phyloP scores from a whole-genome alignment of 2,888 invertebrate species.

The Venusia cambrica region DNA sequence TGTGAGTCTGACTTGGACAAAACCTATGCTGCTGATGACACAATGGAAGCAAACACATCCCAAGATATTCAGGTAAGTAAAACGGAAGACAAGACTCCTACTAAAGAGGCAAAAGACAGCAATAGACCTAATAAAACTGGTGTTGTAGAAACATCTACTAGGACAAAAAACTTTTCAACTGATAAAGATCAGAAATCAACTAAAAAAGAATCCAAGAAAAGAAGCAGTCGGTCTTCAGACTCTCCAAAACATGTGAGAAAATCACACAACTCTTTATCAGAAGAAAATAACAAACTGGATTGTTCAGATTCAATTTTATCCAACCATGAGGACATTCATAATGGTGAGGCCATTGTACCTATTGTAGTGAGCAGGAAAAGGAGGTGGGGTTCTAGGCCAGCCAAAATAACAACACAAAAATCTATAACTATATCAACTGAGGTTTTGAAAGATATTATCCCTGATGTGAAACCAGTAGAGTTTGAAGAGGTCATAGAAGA shows the following conservation, averaged over 20 bases:
- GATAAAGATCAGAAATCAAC: conserved; percentile 33
- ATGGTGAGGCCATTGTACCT: conserved; percentile 51
- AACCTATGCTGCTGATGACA: conserved; percentile 34
- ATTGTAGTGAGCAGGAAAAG: conserved; percentile 62
- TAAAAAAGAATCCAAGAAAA: conserved; percentile 19
- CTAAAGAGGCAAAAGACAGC: conserved; percentile 47
- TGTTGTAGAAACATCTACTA: conserved; percentile 63
- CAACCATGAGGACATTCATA: conserved; percentile 48
- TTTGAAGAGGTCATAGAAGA: conserved; percentile 80
- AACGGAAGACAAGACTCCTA: conserved; percentile 51
- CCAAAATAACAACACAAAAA: conserved; percentile 79
- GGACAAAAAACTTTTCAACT: conserved; percentile 36
- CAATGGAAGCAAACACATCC: conserved; percentile 31
- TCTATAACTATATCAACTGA: conserved; percentile 88
- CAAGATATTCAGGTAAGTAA: conserved; percentile 67
- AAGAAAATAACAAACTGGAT: conserved; percentile 32
- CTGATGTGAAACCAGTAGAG: conserved; percentile 82
- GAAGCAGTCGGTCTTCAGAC: conserved; percentile 38
- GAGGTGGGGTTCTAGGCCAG: conserved; percentile 69
- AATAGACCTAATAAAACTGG: conserved; percentile 61
- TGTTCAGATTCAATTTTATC: conserved; percentile 42
- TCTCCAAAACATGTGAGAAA: conserved; percentile 35
- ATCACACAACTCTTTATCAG: conserved; percentile 16
- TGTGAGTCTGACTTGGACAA: conserved; percentile 53
- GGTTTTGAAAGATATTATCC: conserved; percentile 84